phyloP scores from a whole-genome alignment of 1,140 invertebrate species.

The Drosophila pectinifera region DNA sequence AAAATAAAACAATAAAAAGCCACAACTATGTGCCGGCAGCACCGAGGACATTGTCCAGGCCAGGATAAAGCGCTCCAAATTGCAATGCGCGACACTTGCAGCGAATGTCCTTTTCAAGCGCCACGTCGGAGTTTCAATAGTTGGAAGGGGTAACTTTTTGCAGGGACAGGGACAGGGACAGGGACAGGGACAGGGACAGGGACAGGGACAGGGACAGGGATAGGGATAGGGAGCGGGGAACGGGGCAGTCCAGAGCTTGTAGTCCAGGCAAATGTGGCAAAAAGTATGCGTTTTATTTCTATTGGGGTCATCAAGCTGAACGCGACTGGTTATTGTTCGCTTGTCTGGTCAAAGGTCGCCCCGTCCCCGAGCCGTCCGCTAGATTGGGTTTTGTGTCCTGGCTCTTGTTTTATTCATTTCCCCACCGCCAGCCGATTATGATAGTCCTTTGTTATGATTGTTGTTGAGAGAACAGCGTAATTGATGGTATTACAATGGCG shows the following conservation, averaged over 20 bases:
- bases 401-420: slow-evolving; percentile 40
- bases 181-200: background rate
- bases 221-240: background rate
- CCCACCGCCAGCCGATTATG: slow-evolving; percentile 39
- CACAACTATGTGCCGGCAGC: slow-evolving; percentile 44
- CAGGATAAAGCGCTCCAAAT: slow-evolving; percentile 61
- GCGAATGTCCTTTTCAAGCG: slow-evolving; percentile 70
- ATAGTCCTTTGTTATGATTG: slow-evolving; percentile 48
- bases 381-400: slow-evolving; percentile 44
- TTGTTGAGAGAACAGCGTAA: slow-evolving; percentile 35
- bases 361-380: slow-evolving; percentile 37
- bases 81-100: slow-evolving; percentile 75
- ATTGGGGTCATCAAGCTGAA: slow-evolving; percentile 78
- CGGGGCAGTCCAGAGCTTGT: background rate
- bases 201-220: background rate
- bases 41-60: slow-evolving; percentile 43
- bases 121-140: slow-evolving; percentile 29
- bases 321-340: slow-evolving; percentile 69
- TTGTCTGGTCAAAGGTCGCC: slow-evolving; percentile 60
- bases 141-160: slow-evolving; percentile 14
- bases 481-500: slow-evolving; percentile 31
- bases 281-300: slow-evolving; percentile 79
- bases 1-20: slow-evolving; percentile 71
- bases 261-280: slow-evolving; percentile 52
- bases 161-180: background rate